Percentiles rank a stretch among this genome's conserved stretches.
Evolutionary conservation across 2,888 invertebrate species (phyloP).

Genomic region (Ligdia adustata): DNA sequence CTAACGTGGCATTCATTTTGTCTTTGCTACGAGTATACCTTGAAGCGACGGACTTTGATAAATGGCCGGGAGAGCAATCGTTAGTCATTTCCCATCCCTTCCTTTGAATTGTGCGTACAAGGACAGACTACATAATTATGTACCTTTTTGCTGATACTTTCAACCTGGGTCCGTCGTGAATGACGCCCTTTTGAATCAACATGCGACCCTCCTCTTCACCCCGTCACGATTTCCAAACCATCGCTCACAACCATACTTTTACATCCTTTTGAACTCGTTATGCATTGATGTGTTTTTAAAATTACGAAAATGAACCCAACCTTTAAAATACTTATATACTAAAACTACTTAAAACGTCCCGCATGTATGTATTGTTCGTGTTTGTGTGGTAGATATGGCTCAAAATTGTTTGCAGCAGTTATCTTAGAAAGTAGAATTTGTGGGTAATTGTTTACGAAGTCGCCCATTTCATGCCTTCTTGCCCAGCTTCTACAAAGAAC

Average conservation of each 20-base stretch:
- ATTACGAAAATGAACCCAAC: constrained; percentile 14
- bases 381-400: constrained; percentile 24
- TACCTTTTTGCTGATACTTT: constrained; percentile 58
- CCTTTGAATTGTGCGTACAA: constrained; percentile 54
- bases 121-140: constrained; percentile 53
- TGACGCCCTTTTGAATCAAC: constrained; percentile 50
- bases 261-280: constrained; percentile 10
- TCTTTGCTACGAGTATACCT: constrained; percentile 56
- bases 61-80: constrained; percentile 72
- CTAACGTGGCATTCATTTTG: constrained; percentile 61
- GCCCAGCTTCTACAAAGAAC: constrained; percentile 5
- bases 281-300: constrained; percentile 17
- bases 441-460: not conserved
- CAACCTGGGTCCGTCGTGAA: constrained; percentile 48
- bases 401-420: constrained; percentile 11
- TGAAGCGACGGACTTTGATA: constrained; percentile 71
- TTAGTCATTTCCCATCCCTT: constrained; percentile 75
- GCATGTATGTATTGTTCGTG: constrained; percentile 35
- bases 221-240: constrained; percentile 38
- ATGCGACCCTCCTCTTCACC: constrained; percentile 29
- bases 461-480: constrained; percentile 1
- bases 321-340: constrained; percentile 15
- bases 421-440: constrained; percentile 9
- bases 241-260: constrained; percentile 30
- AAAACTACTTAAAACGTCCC: constrained; percentile 14